These are phyloP conservation scores for Notamacropus eugenii DNA, from an alignment of 2,797 vertebrate genomes.

Conservation along the genomic window DNA sequence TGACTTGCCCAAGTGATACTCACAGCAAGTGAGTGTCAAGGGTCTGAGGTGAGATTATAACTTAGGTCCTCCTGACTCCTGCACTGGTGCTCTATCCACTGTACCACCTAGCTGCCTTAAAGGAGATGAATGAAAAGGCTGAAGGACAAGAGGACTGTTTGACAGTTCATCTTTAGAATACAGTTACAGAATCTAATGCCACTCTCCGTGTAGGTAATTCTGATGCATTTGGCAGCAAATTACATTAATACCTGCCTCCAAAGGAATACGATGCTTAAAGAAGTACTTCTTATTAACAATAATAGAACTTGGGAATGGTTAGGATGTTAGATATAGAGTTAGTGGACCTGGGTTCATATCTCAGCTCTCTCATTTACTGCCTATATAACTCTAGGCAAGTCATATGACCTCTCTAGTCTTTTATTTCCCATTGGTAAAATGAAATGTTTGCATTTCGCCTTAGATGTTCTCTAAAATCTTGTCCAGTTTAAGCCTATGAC, in stretches of 20 bases:
- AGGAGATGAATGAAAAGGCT: conserved; percentile 72
- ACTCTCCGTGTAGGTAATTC: conserved; percentile 44
- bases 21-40: no score
- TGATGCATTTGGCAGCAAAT: conserved; percentile 60
- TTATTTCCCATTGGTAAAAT: background rate
- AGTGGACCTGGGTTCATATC: background rate
- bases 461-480: background rate
- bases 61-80: no score
- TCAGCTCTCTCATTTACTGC: background rate
- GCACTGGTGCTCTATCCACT: no score
- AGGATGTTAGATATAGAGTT: background rate
- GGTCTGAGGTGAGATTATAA: no score
- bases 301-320: background rate
- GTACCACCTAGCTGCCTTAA: conserved; percentile 27
- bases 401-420: background rate
- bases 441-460: background rate
- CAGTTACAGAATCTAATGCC: conserved; percentile 58
- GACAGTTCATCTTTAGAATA: conserved; percentile 64
- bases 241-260: conserved; percentile 47
- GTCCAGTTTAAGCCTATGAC: background rate
- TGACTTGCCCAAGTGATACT: no score
- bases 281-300: conserved; percentile 3
- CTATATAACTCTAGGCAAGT: background rate
- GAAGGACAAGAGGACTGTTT: conserved; percentile 32
- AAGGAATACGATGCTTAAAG: conserved; percentile 46